Evolutionary conservation across 2,797 vertebrate genomes (phyloP).

Genomic region (Ctenopoma multispine): DNA sequence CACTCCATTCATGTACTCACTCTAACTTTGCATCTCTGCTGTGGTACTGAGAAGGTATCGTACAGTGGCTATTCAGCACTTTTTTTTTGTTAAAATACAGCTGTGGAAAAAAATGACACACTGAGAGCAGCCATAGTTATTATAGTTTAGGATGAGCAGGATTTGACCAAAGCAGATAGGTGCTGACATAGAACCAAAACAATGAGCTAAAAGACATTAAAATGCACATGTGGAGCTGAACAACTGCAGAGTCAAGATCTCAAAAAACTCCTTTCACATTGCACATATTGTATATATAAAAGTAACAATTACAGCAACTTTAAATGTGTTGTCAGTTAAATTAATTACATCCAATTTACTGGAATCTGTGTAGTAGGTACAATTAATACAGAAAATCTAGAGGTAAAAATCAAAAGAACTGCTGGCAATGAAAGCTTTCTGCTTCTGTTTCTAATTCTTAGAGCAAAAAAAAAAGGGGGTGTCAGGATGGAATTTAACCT

Average conservation of each 20-base stretch:
- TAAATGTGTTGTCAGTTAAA: background rate
- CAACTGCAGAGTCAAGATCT: no score
- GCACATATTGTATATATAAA: background rate
- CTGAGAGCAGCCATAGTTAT: no score
- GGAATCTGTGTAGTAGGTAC: background rate
- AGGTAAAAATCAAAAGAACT: background rate
- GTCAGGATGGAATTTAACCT: constrained; percentile 11
- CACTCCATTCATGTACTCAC: no score
- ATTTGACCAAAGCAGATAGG: no score
- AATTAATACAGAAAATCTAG: background rate
- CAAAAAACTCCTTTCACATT: background rate
- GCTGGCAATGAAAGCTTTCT: background rate
- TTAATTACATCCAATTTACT: background rate
- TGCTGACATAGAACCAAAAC: background rate
- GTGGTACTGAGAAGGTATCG: no score
- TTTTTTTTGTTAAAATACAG: no score
- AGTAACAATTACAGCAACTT: background rate
- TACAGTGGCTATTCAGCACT: no score
- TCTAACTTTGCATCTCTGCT: no score
- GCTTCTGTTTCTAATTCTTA: constrained; percentile 20
- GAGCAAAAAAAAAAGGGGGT: background rate
- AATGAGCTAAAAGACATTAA: background rate
- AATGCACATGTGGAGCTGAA: background rate
- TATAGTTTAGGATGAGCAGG: no score
- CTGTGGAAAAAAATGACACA: no score